Base-by-base conservation (phyloP, 2,113 vertebrate genomes). In the Chlamydotis undulata region DNA sequence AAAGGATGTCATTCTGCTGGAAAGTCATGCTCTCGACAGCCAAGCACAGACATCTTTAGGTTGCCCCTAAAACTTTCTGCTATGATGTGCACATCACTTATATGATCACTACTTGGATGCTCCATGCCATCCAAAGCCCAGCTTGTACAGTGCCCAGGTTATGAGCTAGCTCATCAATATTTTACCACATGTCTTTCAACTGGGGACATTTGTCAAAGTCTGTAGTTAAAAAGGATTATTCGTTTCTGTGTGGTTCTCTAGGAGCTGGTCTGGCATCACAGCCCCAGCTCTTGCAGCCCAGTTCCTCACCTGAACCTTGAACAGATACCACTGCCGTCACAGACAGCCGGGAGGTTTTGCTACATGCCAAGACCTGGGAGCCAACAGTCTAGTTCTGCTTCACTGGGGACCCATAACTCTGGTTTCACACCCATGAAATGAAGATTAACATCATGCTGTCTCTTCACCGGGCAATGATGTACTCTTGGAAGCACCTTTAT, bases 401-500 rank as follows among this genome's bases (percentile, higher is more conserved):
- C 35, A n/a, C 35, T 19, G 35, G 23, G 53, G 33, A 50, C 55
- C 35, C 50, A 37, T 29, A 53, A 24, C 39, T 74, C 35, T 53
- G 39, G 22, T 24, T 71, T 60, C 33, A 49, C 23, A 71, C 12
- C 50, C n/a, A 9, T 33, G 8, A 90, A 81, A 65, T 7, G 8
- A 14, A 57, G 37, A 19, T 41, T 28, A 29, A 50, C 35, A 47
- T 52, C 0, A 0, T 23, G 22, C 22, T 39, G 10, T 9, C 18
- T 41, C 56, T 80, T n/a, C 52, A 47, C 14, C 10, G 2, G 17
- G 19, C 57, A 64, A 3, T 0, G 1, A 18, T 5, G 5, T n/a
- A 12, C 37, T 65, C 18, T 81, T n/a, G 26, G 65, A 70, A 64
- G 21, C 24, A 69, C 9, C 57, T 90, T 80, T 25, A 24, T 56